These are phyloP conservation scores for Lamproptera curius DNA, from an alignment of 2,888 invertebrate genomes.

Conservation along the genomic window DNA sequence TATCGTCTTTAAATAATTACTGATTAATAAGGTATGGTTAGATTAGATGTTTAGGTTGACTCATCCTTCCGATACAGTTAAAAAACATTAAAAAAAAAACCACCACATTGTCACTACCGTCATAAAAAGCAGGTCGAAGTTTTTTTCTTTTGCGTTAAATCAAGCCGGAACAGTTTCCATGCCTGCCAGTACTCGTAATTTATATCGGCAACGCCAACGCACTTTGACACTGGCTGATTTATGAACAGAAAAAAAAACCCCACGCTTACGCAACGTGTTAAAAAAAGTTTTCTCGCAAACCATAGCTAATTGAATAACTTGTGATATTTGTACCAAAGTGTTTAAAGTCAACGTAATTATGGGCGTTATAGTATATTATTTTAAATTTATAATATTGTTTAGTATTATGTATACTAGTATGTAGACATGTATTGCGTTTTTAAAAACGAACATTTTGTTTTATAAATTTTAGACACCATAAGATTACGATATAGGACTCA, in stretches of 20 bases:
- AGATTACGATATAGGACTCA: neutral
- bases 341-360: neutral
- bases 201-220: slow-evolving; percentile 48
- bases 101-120: neutral
- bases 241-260: slow-evolving; percentile 40
- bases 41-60: no score
- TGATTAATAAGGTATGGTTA: no score
- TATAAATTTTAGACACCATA: neutral
- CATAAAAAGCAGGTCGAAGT: slow-evolving; percentile 5
- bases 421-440: neutral
- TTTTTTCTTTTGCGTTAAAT: slow-evolving; percentile 22
- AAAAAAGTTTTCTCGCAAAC: slow-evolving; percentile 9
- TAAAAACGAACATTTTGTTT: neutral
- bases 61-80: no score
- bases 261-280: neutral
- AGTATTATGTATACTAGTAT: neutral
- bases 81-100: no score
- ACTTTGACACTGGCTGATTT: slow-evolving; percentile 64
- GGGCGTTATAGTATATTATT: neutral
- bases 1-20: no score
- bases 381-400: neutral
- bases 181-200: slow-evolving; percentile 46
- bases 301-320: slow-evolving; percentile 11
- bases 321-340: neutral
- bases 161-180: slow-evolving; percentile 33